These are phyloP conservation scores for Sipha maydis DNA, from an alignment of 2,888 invertebrate species.

Conservation along the genomic window DNA sequence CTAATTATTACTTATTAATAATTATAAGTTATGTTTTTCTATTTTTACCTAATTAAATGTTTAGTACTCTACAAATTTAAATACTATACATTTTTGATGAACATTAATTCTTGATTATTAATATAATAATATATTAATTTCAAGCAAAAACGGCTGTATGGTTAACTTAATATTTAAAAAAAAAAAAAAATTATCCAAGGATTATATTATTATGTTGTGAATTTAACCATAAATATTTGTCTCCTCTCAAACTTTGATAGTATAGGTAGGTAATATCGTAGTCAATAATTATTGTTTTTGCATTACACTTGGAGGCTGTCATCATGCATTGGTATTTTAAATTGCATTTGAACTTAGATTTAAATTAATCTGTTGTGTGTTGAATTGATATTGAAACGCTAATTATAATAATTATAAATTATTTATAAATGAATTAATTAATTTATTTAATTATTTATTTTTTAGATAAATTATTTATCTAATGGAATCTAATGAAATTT, in stretches of 20 bases:
- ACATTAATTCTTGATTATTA: too few relatives aligned
- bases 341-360: not conserved
- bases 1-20: too few relatives aligned
- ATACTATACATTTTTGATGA: too few relatives aligned
- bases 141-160: not conserved
- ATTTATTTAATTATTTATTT: too few relatives aligned
- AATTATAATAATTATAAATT: too few relatives aligned
- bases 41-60: not conserved
- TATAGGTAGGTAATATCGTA: not conserved
- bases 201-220: not conserved
- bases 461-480: not conserved
- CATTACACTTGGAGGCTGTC: not conserved
- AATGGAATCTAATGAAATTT: conserved; percentile 10
- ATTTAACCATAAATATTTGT: not conserved
- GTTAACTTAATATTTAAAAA: not conserved
- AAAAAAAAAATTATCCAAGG: not conserved
- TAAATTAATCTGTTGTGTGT: not conserved
- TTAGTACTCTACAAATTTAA: not conserved
- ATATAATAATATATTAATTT: too few relatives aligned
- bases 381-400: not conserved
- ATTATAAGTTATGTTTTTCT: not conserved
- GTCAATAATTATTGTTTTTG: not conserved
- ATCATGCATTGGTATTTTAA: not conserved
- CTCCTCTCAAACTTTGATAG: not conserved
- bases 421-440: too few relatives aligned